Conservation (phyloP, 1,140 invertebrate species). For the Lucilia cuprina region DNA sequence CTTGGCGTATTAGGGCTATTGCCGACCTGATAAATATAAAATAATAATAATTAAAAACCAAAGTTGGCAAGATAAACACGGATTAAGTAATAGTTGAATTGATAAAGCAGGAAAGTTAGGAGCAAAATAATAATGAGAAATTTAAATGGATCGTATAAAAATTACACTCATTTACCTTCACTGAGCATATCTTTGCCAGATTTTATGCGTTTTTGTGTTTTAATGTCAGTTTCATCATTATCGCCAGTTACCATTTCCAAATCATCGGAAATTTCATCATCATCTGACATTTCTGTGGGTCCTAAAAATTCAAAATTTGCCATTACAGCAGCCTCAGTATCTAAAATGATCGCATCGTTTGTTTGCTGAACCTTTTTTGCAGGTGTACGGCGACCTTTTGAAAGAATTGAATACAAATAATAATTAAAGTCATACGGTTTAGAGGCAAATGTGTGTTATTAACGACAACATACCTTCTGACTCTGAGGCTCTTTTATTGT, state of each 20-base stretch:
- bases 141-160: not conserved
- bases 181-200: slow-evolving; percentile 59
- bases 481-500: slow-evolving; percentile 69
- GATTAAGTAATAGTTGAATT: not conserved
- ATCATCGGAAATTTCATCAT: slow-evolving; percentile 79
- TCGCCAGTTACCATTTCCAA: slow-evolving; percentile 71
- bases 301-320: slow-evolving; percentile 95
- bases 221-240: slow-evolving; percentile 69
- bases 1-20: too few relatives aligned
- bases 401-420: slow-evolving; percentile 46
- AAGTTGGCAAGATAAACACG: not conserved
- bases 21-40: too few relatives aligned
- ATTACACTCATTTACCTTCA: slow-evolving; percentile 49
- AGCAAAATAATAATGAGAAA: not conserved
- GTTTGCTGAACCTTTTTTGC: slow-evolving; percentile 67
- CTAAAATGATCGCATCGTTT: slow-evolving; percentile 81
- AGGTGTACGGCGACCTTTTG: slow-evolving; percentile 65
- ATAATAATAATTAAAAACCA: not conserved
- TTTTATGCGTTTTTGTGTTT: slow-evolving; percentile 66
- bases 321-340: slow-evolving; percentile 92
- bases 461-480: slow-evolving; percentile 64
- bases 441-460: slow-evolving; percentile 15
- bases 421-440: slow-evolving; percentile 39
- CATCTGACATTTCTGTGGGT: slow-evolving; percentile 88
- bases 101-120: not conserved